Percentiles rank a stretch among this genome's conserved stretches.
These are phyloP conservation scores for Stegostoma tigrinum DNA, from an alignment of 2,113 vertebrate species.

Conservation along the genomic window DNA sequence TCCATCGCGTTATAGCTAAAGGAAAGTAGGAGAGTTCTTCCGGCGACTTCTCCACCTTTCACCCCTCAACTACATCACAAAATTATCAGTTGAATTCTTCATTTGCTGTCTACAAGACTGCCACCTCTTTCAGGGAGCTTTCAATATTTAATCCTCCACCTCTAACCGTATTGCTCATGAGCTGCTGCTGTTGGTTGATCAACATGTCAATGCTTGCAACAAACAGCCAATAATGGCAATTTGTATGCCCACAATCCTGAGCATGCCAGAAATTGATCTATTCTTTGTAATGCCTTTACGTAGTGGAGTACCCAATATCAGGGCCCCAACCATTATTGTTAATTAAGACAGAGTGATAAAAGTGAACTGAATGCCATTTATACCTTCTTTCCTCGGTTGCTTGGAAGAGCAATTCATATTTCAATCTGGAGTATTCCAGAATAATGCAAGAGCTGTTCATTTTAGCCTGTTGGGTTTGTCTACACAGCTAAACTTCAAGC, in stretches of 20 bases:
- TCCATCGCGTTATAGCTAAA: background rate
- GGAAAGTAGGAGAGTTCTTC: background rate
- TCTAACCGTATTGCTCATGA: background rate
- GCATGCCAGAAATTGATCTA: background rate
- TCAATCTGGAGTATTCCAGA: background rate
- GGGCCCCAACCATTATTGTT: background rate
- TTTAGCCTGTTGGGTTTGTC: background rate
- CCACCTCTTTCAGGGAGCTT: background rate
- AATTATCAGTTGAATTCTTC: background rate
- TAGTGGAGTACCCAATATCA: background rate
- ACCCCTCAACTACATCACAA: background rate
- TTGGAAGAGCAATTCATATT: background rate
- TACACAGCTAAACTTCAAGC: background rate
- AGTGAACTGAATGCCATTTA: background rate
- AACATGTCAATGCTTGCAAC: background rate
- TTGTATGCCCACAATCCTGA: background rate
- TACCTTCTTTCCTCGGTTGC: background rate
- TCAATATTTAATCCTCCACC: background rate
- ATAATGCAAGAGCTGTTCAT: background rate
- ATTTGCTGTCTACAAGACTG: background rate
- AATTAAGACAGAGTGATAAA: background rate
- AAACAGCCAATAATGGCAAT: background rate
- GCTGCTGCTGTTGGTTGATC: background rate
- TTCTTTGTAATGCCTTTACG: background rate
- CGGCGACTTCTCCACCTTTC: background rate